A percentile compares a stretch with the other conserved stretches of the same genome.
Evolutionary conservation across 2,797 vertebrate species (phyloP).

Genomic region (Pangasius djambal): DNA sequence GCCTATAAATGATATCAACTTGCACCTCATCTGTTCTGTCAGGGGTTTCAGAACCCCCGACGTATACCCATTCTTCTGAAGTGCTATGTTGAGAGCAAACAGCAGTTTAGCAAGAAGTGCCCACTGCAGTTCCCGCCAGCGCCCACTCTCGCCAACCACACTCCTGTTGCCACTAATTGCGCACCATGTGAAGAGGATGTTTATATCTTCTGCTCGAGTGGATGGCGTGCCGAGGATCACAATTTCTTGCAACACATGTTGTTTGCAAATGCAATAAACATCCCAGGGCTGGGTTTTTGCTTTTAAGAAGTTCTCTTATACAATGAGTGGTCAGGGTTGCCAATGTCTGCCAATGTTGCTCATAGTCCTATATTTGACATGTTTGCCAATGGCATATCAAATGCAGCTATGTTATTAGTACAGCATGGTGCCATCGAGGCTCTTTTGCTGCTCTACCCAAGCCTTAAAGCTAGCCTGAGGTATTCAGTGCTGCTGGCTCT

Average conservation of each 20-base stretch:
- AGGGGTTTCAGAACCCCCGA: background rate
- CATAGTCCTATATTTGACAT: background rate
- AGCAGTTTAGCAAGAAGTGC: slow-evolving; percentile 16
- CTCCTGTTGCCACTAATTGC: slow-evolving; percentile 56
- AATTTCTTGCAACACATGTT: slow-evolving; percentile 34
- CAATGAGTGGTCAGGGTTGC: background rate
- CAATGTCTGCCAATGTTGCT: background rate
- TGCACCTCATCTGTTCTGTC: background rate
- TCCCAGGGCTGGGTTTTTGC: background rate
- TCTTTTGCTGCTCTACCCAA: slow-evolving; percentile 9
- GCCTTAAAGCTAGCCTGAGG: slow-evolving; percentile 41
- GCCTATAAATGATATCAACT: background rate
- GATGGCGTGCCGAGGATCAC: slow-evolving; percentile 41
- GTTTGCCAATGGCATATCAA: slow-evolving; percentile 15
- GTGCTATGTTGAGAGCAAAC: background rate
- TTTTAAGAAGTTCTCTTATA: slow-evolving; percentile 11
- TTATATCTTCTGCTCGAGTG: slow-evolving; percentile 39
- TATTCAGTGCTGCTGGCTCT: slow-evolving; percentile 6
- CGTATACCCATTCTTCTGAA: background rate
- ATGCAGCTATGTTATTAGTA: slow-evolving; percentile 14
- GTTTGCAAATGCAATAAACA: slow-evolving; percentile 29
- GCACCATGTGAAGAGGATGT: slow-evolving; percentile 47
- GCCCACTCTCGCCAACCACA: slow-evolving; percentile 42
- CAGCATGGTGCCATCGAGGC: background rate
- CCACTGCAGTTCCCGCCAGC: slow-evolving; percentile 38